A percentile compares a stretch with the other conserved stretches of the same genome.
Evolutionary conservation across 2,113 vertebrate species (phyloP).

Genomic region (Oryzias celebensis): DNA sequence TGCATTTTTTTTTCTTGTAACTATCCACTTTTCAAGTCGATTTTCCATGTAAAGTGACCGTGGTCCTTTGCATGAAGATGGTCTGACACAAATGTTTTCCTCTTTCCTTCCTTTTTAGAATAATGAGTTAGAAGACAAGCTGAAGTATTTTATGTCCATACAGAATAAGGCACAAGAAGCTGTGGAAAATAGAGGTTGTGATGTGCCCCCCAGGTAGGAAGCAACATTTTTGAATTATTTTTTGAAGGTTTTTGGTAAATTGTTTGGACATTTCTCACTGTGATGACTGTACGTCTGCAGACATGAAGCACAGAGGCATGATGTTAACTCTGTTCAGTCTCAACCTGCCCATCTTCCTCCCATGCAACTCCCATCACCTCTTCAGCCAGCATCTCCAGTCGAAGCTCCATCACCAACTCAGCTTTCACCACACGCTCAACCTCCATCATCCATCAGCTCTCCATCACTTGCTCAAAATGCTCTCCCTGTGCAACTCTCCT

Average conservation of each 20-base stretch:
- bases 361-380: background rate
- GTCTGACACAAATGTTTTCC: slow-evolving; percentile 69
- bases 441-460: background rate
- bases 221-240: background rate
- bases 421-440: background rate
- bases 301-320: slow-evolving; percentile 39
- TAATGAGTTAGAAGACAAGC: slow-evolving; percentile 95
- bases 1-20: slow-evolving; percentile 17
- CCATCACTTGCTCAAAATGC: slow-evolving; percentile 1
- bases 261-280: slow-evolving; percentile 24
- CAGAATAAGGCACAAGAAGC: slow-evolving; percentile 66
- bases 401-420: background rate
- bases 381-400: background rate
- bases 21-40: slow-evolving; percentile 25
- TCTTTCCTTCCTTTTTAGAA: slow-evolving; percentile 83
- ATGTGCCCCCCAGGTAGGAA: slow-evolving; percentile 86
- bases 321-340: slow-evolving; percentile 36
- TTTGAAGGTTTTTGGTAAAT: slow-evolving; percentile 3
- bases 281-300: slow-evolving; percentile 61
- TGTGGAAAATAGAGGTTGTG: slow-evolving; percentile 86
- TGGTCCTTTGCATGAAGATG: slow-evolving; percentile 60
- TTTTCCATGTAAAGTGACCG: slow-evolving; percentile 28
- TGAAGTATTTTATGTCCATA: slow-evolving; percentile 90
- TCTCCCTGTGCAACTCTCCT: background rate
- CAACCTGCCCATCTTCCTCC: slow-evolving; percentile 39